These are phyloP conservation scores for Drosophila mimetica DNA, from an alignment of 2,888 invertebrate genomes.

Conservation along the genomic window DNA sequence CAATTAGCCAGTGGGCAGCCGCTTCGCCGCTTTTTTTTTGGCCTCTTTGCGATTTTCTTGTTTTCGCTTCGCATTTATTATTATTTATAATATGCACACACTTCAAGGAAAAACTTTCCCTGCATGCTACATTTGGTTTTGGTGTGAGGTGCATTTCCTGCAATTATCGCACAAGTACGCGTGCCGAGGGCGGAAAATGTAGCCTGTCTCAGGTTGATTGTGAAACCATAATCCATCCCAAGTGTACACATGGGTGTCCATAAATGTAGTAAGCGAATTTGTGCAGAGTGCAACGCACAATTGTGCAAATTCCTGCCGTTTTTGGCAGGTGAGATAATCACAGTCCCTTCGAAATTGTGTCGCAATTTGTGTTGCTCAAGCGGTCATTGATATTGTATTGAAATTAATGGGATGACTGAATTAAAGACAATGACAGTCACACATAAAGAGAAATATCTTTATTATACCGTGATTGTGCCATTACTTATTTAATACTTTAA, in stretches of 20 bases:
- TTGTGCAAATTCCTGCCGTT: background rate
- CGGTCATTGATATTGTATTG: too few species aligned
- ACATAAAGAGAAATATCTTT: too few species aligned
- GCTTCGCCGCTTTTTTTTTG: slow-evolving; percentile 19
- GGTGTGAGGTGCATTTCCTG: slow-evolving; percentile 55
- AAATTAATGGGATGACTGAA: too few species aligned
- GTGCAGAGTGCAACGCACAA: background rate
- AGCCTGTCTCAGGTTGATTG: background rate
- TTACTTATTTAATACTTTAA: too few species aligned
- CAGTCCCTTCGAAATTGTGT: background rate
- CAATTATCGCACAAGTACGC: slow-evolving; percentile 56
- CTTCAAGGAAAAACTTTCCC: slow-evolving; percentile 70
- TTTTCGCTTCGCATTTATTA: slow-evolving; percentile 42
- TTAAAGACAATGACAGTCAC: too few species aligned
- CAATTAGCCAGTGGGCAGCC: slow-evolving; percentile 69
- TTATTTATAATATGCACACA: slow-evolving; percentile 63
- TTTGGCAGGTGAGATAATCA: background rate
- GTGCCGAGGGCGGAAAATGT: slow-evolving; percentile 21
- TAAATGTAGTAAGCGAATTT: background rate
- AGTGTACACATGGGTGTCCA: background rate
- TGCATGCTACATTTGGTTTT: slow-evolving; percentile 43
- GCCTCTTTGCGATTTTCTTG: slow-evolving; percentile 39
- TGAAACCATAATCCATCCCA: background rate
- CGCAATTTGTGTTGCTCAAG: background rate
- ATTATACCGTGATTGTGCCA: too few species aligned